These are phyloP conservation scores for Strix occidentalis DNA, from an alignment of 2,797 vertebrate genomes.

Conservation along the genomic window DNA sequence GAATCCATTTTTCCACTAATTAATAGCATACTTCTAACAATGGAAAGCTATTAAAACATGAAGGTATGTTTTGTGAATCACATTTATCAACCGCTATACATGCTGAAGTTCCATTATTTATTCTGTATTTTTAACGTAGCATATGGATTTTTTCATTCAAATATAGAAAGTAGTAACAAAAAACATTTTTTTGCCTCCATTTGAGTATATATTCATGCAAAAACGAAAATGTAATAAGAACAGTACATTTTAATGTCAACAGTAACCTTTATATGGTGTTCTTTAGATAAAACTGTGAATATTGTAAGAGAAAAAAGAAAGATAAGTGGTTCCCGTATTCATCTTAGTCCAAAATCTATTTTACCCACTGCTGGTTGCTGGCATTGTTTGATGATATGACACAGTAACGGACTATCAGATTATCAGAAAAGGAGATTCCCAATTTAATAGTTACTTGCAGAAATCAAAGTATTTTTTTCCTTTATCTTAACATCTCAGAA, in stretches of 20 bases:
- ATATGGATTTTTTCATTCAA: constrained; percentile 74
- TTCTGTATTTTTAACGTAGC: constrained; percentile 68
- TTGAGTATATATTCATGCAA: constrained; percentile 67
- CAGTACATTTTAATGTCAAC: constrained; percentile 72
- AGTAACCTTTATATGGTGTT: constrained; percentile 72
- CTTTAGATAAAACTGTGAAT: constrained; percentile 75
- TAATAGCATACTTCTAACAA: constrained; percentile 74
- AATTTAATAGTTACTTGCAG: constrained; percentile 74
- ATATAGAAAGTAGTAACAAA: constrained; percentile 61
- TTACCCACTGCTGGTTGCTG: constrained; percentile 73
- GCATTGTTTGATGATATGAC: constrained; percentile 76
- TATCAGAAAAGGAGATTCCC: constrained; percentile 76
- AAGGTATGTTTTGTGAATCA: constrained; percentile 71
- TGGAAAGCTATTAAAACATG: constrained; percentile 78
- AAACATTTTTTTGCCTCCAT: constrained; percentile 31
- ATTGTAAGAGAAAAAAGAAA: constrained; percentile 55
- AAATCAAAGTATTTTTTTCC: constrained; percentile 67
- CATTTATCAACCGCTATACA: constrained; percentile 75
- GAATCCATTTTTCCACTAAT: constrained; percentile 71
- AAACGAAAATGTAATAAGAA: constrained; percentile 70
- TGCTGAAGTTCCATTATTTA: constrained; percentile 70
- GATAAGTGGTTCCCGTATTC: constrained; percentile 74
- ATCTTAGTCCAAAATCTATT: constrained; percentile 81
- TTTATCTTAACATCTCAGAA: constrained; percentile 76
- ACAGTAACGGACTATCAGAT: constrained; percentile 66